These are phyloP conservation scores for Macropis europaea DNA, from an alignment of 2,888 invertebrate species.

Conservation along the genomic window DNA sequence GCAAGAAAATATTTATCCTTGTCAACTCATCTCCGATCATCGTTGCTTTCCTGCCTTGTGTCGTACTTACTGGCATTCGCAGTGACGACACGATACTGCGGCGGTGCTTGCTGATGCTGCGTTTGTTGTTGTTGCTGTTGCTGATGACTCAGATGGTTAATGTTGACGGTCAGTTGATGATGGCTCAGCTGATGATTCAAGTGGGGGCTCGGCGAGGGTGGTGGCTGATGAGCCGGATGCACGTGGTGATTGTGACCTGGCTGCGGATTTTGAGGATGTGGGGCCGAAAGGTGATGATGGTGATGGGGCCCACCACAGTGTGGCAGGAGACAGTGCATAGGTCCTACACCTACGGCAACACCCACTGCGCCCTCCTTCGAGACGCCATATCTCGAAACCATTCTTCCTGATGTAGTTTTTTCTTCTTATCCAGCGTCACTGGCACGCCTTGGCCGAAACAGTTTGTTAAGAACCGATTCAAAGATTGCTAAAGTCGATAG, in stretches of 20 bases:
- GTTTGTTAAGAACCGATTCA: slow-evolving; percentile 22
- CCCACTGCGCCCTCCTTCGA: slow-evolving; percentile 76
- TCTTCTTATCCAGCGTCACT: slow-evolving; percentile 35
- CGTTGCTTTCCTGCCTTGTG: neutral
- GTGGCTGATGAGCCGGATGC: slow-evolving; percentile 72
- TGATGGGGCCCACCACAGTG: slow-evolving; percentile 73
- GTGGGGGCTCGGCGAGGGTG: slow-evolving; percentile 72
- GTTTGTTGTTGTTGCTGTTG: slow-evolving; percentile 70
- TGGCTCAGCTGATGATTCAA: slow-evolving; percentile 73
- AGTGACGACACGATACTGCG: slow-evolving; percentile 74
- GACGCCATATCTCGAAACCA: slow-evolving; percentile 77
- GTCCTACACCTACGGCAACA: slow-evolving; percentile 73
- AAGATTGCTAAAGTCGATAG: slow-evolving; percentile 8
- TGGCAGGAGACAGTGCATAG: slow-evolving; percentile 72
- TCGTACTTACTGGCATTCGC: slow-evolving; percentile 72
- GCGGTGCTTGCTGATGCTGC: slow-evolving; percentile 69
- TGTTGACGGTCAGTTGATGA: slow-evolving; percentile 74
- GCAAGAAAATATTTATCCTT: no score
- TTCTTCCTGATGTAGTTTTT: slow-evolving; percentile 54
- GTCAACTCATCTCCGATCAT: neutral
- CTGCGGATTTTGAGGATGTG: slow-evolving; percentile 73
- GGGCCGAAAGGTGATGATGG: slow-evolving; percentile 71
- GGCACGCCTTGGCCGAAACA: slow-evolving; percentile 32
- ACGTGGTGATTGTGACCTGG: slow-evolving; percentile 73
- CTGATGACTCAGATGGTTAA: slow-evolving; percentile 70